phyloP scores from a whole-genome alignment of 2,113 vertebrate genomes.

The Passer domesticus region DNA sequence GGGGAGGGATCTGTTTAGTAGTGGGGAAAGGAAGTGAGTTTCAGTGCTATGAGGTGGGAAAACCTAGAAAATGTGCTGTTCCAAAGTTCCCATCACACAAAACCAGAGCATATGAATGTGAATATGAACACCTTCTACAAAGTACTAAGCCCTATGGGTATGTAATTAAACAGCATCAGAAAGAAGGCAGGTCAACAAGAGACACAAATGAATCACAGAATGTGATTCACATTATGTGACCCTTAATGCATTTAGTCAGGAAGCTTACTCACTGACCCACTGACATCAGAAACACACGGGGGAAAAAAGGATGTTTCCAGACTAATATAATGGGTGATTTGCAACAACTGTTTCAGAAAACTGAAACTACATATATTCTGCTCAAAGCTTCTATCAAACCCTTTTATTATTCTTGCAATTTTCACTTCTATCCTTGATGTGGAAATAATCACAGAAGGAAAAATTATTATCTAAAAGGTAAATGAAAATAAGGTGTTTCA shows the following conservation, averaged over 20 bases:
- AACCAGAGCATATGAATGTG: background rate
- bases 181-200: background rate
- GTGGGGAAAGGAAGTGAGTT: background rate
- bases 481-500: slow-evolving; percentile 8
- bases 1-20: background rate
- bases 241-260: background rate
- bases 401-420: background rate
- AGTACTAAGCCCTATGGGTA: background rate
- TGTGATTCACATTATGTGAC: background rate
- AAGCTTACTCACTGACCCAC: background rate
- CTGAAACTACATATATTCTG: background rate
- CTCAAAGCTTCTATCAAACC: background rate
- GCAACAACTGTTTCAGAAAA: background rate
- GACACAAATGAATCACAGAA: background rate
- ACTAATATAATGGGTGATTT: background rate
- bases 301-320: background rate
- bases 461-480: background rate
- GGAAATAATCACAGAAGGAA: background rate
- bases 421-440: background rate
- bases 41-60: background rate
- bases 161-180: background rate
- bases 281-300: background rate
- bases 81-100: background rate
- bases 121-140: background rate
- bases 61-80: background rate